A percentile compares a stretch with the other conserved stretches of the same genome.
Evolutionary conservation across 2,888 invertebrate genomes (phyloP).

Genomic region (Diploptera punctata): DNA sequence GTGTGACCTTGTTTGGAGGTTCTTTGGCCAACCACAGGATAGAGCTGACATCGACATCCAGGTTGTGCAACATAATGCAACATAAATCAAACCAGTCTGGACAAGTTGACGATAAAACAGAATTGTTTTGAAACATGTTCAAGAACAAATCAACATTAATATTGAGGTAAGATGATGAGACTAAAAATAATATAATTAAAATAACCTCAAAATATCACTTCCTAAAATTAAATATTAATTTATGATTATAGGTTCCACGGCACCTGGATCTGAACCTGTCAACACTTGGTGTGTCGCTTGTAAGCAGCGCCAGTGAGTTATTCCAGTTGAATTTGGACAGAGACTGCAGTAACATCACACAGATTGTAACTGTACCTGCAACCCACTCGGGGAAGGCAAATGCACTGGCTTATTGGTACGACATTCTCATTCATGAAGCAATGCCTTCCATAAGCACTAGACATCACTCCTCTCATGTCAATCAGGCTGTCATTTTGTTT

Average conservation of each 20-base stretch:
- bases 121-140: too few species aligned
- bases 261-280: slow-evolving; percentile 60
- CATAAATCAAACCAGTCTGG: too few species aligned
- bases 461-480: slow-evolving; percentile 56
- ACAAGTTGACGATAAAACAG: too few species aligned
- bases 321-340: not conserved
- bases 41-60: too few species aligned
- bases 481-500: slow-evolving; percentile 59
- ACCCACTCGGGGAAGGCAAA: slow-evolving; percentile 47
- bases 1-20: too few species aligned
- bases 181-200: too few species aligned
- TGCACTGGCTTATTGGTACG: slow-evolving; percentile 64
- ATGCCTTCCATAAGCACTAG: slow-evolving; percentile 56
- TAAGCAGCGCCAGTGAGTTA: not conserved
- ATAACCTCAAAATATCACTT: too few species aligned
- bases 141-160: not conserved
- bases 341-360: not conserved
- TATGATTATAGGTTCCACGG: slow-evolving; percentile 54
- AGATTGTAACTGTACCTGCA: not conserved
- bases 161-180: too few species aligned
- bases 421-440: slow-evolving; percentile 57
- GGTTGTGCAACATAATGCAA: too few species aligned
- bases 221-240: too few species aligned
- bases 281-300: not conserved
- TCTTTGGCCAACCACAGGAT: too few species aligned